Conservation (phyloP, 1,140 invertebrate species). For the Battus philenor region DNA sequence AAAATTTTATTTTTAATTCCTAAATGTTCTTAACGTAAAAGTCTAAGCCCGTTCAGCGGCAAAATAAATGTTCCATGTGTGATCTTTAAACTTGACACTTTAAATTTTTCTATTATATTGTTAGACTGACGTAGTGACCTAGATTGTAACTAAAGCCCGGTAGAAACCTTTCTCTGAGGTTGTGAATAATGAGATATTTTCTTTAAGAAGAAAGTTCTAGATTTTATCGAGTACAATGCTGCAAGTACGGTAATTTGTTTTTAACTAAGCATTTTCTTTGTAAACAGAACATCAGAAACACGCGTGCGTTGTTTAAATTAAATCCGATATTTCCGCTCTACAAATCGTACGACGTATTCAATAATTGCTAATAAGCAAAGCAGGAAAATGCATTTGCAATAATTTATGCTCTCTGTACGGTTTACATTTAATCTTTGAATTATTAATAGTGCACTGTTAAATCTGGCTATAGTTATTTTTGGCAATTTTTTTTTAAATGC, state of each 20-base stretch:
- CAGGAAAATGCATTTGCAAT: too few species aligned
- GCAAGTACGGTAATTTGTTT: neutral
- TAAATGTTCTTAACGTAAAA: too few species aligned
- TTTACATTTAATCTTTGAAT: too few species aligned
- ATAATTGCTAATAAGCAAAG: neutral
- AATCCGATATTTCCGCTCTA: neutral
- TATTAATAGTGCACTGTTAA: too few species aligned
- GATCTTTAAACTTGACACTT: neutral
- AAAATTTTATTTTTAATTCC: too few species aligned
- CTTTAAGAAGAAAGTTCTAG: conserved; percentile 1
- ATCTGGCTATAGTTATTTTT: too few species aligned
- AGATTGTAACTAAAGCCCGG: conserved; percentile 5
- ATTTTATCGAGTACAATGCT: conserved; percentile 3
- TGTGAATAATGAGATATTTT: conserved; percentile 8
- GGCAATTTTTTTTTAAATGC: too few species aligned
- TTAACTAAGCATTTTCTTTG: conserved; percentile 9
- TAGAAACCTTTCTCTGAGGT: neutral
- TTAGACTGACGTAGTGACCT: neutral
- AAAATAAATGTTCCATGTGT: too few species aligned
- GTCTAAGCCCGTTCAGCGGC: too few species aligned
- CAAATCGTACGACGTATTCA: neutral
- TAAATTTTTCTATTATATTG: neutral
- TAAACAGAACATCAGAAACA: neutral
- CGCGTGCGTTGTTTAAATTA: neutral
- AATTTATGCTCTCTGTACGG: too few species aligned